phyloP scores from a whole-genome alignment of 2,797 vertebrate species.

The Rhabdomys pumilio region DNA sequence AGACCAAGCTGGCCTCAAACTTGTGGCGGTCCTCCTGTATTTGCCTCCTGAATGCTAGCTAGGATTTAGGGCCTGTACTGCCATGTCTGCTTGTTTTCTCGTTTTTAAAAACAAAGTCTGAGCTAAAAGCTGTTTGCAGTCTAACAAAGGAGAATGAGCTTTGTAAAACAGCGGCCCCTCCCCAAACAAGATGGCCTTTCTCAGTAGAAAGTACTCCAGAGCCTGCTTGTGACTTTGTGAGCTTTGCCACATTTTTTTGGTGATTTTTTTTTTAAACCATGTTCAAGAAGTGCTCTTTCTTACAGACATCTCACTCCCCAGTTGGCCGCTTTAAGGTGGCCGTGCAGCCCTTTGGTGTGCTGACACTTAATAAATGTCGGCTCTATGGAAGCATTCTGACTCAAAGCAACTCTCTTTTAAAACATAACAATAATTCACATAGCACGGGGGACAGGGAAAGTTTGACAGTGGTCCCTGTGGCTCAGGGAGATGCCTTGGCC shows the following conservation, averaged over 20 bases:
- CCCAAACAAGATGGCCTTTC: slow-evolving; percentile 76
- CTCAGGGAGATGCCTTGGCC: slow-evolving; percentile 84
- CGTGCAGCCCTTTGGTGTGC: slow-evolving; percentile 78
- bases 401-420: slow-evolving; percentile 82
- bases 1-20: background rate
- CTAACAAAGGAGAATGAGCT: slow-evolving; percentile 77
- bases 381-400: slow-evolving; percentile 80
- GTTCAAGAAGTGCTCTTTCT: slow-evolving; percentile 87
- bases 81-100: background rate
- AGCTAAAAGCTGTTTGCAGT: slow-evolving; percentile 81
- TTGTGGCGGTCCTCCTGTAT: background rate
- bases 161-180: slow-evolving; percentile 74
- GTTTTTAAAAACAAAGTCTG: slow-evolving; percentile 70
- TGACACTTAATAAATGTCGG: slow-evolving; percentile 81
- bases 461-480: slow-evolving; percentile 68
- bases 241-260: slow-evolving; percentile 77
- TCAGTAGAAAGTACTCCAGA: slow-evolving; percentile 81
- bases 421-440: slow-evolving; percentile 68
- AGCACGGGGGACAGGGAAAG: slow-evolving; percentile 50
- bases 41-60: background rate
- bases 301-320: slow-evolving; percentile 65
- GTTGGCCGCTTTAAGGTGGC: slow-evolving; percentile 79
- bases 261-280: slow-evolving; percentile 78
- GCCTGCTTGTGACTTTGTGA: slow-evolving; percentile 64
- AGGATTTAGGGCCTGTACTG: background rate